Base-by-base conservation (phyloP, 1,140 invertebrate genomes). In the Gryon sp. region DNA sequence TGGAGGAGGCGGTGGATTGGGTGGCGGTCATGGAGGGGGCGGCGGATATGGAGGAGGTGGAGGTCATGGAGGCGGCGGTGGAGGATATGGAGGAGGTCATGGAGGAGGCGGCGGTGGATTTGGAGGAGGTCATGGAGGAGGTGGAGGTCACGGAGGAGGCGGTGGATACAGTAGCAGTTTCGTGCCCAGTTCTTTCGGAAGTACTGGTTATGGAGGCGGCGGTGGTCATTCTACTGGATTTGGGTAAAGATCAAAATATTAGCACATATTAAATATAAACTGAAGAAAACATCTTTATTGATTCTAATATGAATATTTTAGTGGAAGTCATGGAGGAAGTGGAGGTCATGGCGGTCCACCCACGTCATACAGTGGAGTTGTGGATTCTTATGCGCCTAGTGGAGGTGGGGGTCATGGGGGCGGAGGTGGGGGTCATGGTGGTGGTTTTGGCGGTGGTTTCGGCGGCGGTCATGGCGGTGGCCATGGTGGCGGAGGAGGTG, bases 331-430 rank as follows among this genome's bases (percentile, higher is more conserved):
- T 12, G 43, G 60, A 12, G 45, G 46, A 6, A 40, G 53, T 11
- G 63, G 63, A 22, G 45, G 55, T 34, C 59, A 63, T 9, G 59
- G 69, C 30, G 36, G 69, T 9, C 52, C 52, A 5, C 68, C n/a
- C n/a, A n/a, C 62, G 2, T 66, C 55, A 1, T 57, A 22, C 41
- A 62, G 62, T 68, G 62, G 72, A n/a, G n/a, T n/a, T 19, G 45
- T 28, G 28, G 62, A 68, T 46, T 66, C 62, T 22, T 75, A 75
- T 34, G 46, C 70, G 0, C 57, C 53, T 5, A 15, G 50, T 6
- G 69, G 69, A 40, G 41, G 48, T 4, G 38, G 41, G n/a, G 36
- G 45, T 5, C 19, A 41, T 8, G 26, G 46, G 8, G 36, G 48
- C 5, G 65, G 55, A 41, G 57, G 34, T 15, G 53, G 68, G 1